Evolutionary conservation across 2,888 invertebrate genomes (phyloP).

Genomic region (Myathropa florea): DNA sequence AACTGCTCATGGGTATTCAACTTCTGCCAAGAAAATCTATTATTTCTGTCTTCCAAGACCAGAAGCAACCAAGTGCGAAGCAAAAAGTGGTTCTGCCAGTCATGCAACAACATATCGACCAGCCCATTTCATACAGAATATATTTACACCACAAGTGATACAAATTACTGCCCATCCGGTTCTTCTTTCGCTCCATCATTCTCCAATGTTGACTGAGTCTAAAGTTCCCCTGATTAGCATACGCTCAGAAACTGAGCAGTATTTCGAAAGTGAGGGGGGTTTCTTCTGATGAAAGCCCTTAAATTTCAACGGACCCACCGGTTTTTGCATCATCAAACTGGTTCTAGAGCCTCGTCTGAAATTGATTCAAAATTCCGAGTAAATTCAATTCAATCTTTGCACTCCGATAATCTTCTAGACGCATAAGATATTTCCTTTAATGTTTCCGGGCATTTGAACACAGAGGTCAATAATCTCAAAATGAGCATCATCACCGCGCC

Average conservation of each 20-base stretch:
- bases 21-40: background rate
- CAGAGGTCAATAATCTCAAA: constrained; percentile 1
- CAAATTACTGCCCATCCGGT: background rate
- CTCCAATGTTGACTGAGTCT: background rate
- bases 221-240: background rate
- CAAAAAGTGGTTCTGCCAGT: background rate
- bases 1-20: too few species aligned
- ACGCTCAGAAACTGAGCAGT: background rate
- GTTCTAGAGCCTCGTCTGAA: background rate
- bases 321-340: background rate
- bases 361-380: background rate
- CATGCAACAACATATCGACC: background rate
- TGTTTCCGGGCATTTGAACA: background rate
- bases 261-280: background rate
- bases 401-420: too few species aligned
- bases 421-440: background rate
- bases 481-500: background rate
- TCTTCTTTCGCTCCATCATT: background rate
- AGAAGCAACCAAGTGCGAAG: background rate
- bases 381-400: too few species aligned
- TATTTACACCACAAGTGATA: background rate
- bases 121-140: background rate
- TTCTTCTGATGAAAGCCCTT: background rate
- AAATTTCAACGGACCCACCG: background rate
- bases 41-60: background rate